These are phyloP conservation scores for Rhyzopertha dominica DNA, from an alignment of 1,140 invertebrate species.

Conservation along the genomic window DNA sequence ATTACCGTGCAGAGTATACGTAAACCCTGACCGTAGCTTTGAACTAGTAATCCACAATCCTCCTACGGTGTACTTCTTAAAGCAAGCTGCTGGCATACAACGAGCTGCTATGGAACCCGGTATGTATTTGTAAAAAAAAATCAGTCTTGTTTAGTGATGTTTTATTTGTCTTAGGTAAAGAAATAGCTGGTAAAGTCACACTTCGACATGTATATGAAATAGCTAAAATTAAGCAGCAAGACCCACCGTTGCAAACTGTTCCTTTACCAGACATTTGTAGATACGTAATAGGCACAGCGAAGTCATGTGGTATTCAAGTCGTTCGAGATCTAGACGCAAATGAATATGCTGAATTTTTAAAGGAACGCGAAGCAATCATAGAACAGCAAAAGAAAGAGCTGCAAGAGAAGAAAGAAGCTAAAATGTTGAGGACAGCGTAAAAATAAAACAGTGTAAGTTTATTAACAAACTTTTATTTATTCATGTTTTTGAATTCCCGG, in stretches of 20 bases:
- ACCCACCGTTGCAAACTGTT: constrained; percentile 66
- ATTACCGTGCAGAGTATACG: constrained; percentile 72
- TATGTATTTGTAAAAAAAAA: constrained; percentile 31
- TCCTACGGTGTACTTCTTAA: constrained; percentile 80
- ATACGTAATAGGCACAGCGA: constrained; percentile 70
- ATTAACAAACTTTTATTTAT: too few species aligned
- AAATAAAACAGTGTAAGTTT: too few species aligned
- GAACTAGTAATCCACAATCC: constrained; percentile 80
- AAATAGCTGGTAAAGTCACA: constrained; percentile 85
- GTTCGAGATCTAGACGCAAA: constrained; percentile 73
- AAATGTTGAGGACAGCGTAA: constrained; percentile 78
- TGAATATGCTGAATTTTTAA: constrained; percentile 81
- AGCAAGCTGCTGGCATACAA: constrained; percentile 89
- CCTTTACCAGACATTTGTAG: constrained; percentile 66
- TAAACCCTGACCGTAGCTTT: constrained; percentile 86
- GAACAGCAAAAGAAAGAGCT: constrained; percentile 72
- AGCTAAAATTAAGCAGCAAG: constrained; percentile 86
- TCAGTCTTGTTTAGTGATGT: too few species aligned
- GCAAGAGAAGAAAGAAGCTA: constrained; percentile 84
- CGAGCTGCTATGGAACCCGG: constrained; percentile 75
- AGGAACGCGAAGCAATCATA: constrained; percentile 67
- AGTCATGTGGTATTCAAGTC: constrained; percentile 80
- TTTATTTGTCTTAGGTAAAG: constrained; percentile 56
- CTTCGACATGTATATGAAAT: constrained; percentile 99
- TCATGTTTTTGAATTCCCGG: constrained; percentile 52